Percentiles rank a stretch among this genome's conserved stretches.
These are phyloP conservation scores for Steinernema feltiae DNA, from an alignment of 1,140 invertebrate genomes.

Conservation along the genomic window DNA sequence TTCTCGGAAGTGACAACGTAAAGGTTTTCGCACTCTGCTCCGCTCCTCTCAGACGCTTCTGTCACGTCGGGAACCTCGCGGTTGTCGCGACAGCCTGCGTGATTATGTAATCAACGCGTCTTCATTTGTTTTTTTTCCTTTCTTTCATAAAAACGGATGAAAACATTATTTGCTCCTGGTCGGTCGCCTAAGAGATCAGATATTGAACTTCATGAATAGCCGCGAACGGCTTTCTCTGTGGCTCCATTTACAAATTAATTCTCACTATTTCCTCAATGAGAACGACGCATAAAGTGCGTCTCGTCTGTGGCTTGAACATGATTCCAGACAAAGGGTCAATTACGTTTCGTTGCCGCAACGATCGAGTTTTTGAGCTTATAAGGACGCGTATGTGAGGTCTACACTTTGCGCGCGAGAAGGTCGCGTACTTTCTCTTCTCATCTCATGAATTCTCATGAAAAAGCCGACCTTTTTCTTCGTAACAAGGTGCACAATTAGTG, in stretches of 20 bases:
- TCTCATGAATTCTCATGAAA: not conserved
- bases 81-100: not conserved
- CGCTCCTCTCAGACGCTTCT: not conserved
- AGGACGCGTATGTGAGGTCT: too few relatives aligned
- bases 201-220: too few relatives aligned
- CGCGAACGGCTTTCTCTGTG: too few relatives aligned
- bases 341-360: not conserved
- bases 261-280: not conserved
- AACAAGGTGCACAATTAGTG: slow-evolving; percentile 11
- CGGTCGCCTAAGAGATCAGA: too few relatives aligned
- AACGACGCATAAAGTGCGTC: not conserved
- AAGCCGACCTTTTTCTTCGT: not conserved
- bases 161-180: too few relatives aligned
- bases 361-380: not conserved
- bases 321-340: not conserved
- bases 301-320: not conserved
- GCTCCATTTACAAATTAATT: not conserved
- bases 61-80: not conserved
- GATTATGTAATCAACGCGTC: not conserved
- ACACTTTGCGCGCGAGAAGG: not conserved
- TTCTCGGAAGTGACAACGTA: not conserved
- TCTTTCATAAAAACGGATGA: not conserved
- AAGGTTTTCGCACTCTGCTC: not conserved
- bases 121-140: not conserved
- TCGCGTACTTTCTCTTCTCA: not conserved